Evolutionary conservation across 2,797 vertebrate genomes (phyloP), one percentile per base, ranked within the genome.

Genomic region (Karalla daura): DNA sequence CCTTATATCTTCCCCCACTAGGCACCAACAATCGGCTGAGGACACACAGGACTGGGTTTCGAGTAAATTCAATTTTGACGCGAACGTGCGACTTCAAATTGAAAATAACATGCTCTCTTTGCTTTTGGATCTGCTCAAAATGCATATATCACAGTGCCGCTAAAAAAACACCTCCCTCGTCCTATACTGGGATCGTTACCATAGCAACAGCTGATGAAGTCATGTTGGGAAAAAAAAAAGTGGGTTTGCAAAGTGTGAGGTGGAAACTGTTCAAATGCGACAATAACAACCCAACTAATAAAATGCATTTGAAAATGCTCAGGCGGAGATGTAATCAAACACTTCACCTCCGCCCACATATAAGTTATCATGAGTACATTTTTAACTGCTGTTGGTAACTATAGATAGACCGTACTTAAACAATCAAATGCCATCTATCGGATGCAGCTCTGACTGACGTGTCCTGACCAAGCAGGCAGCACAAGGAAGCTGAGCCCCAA

Each of bases 131-230:
- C 44, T 65, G 27, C 68, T 71, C 33, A 52, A 70, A 74, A 81
- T 69, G 65, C 70, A 66, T 51, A 65, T 74, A 54, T 62, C 37
- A 56, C 60, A 46, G 54, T 9, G 13, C 30, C 24, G 30, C 46
- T 24, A 36, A 54, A 64, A 75, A 30, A 39, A 23, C 35, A 63
- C n/a, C 63, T 52, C 35, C 33, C 53, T 50, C 40, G 55, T 55
- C 32, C 44, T 70, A 70, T 56, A 76, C 62, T 60, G 23, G 46
- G 39, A 70, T 44, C 32, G 80, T 86, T 83, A 65, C 86, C 71
- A 87, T 86, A 58, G 88, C 66, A 88, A 90, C 88, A 76, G 40
- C 71, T 65, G 66, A 74, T 75, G 60, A 80, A 64, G 55, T 68
- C 43, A 80, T 43, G 45, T 33, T 32, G 30, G 66, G 35, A n/a